Evolutionary conservation across 2,797 vertebrate genomes (phyloP), one percentile per base, ranked within the genome.

Genomic region (Sebastes miniatus): DNA sequence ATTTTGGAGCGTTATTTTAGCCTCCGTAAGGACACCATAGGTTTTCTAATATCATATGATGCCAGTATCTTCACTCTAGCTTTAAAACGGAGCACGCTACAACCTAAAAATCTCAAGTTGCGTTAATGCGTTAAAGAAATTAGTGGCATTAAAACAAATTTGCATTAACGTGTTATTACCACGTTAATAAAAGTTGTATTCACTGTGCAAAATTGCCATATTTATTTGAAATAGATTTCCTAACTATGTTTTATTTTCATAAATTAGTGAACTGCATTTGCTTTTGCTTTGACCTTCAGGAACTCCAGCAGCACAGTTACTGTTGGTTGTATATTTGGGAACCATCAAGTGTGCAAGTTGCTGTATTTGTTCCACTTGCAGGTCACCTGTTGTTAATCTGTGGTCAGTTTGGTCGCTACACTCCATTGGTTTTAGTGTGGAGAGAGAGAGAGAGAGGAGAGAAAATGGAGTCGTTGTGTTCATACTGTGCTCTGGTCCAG

Each of bases 401-500:
- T 47, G 43, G 7, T 47, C 65, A 4, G 2, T 65, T 32, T 57
- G 24, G 18, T 50, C 29, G 8, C 54, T 27, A 3, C 8, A 24
- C n/a, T 66, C 22, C 10, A 6, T 72, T 32, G 22, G 27, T 39
- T 54, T 43, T 14, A 25, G 52, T 47, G 18, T 12, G 31, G 24
- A 20, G 18, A 50, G 18, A 18, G 13, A 18, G 13, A 39, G 39
- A 14, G 39, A 70, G 43, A 77, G 5, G 12, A 16, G 16, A 70
- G 59, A 75, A 8, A 22, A 10, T 16, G 14, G 13, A 29, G 11
- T 72, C 32, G 2, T 8, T 69, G 32, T 68, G 22, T 58, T 76
- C 27, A 36, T 22, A 1, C 70, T 57, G 50, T 86, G 54, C 61
- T 90, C 77, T 16, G 57, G 0, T 75, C 1, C 91, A 99, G 98